Evolutionary conservation across 2,888 invertebrate genomes (phyloP).

Genomic region (Scaptomyza parva): DNA sequence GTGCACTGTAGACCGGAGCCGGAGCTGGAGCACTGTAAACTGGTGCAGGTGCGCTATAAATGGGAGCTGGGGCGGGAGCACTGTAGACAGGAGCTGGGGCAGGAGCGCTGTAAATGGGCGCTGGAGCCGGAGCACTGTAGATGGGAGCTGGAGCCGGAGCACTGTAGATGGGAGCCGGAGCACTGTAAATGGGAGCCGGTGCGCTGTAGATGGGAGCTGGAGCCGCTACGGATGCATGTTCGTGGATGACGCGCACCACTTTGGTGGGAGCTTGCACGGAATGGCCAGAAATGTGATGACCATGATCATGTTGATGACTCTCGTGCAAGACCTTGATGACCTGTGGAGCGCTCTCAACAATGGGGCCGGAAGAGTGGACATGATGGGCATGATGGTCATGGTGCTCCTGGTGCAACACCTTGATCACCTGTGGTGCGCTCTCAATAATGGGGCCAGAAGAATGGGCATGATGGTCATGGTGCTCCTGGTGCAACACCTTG

Average conservation of each 20-base stretch:
- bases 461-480: conserved; percentile 14
- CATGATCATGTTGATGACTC: conserved; percentile 32
- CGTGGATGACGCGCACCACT: conserved; percentile 79
- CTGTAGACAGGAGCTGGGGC: conserved; percentile 45
- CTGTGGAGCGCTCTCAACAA: conserved; percentile 44
- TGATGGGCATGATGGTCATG: background rate
- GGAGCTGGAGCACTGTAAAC: conserved; percentile 18
- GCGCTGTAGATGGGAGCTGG: conserved; percentile 38
- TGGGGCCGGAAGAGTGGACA: background rate
- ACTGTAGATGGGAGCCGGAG: conserved; percentile 43
- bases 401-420: conserved; percentile 55
- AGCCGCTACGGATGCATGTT: conserved; percentile 57
- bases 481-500: conserved; percentile 68
- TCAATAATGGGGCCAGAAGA: too few species aligned
- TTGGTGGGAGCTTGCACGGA: conserved; percentile 52
- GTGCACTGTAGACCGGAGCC: conserved; percentile 3
- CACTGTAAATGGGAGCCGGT: conserved; percentile 39
- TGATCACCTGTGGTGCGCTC: too few species aligned
- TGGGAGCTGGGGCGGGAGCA: conserved; percentile 41
- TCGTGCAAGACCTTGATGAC: conserved; percentile 72
- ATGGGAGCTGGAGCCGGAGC: conserved; percentile 49
- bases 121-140: conserved; percentile 39
- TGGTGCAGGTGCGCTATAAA: conserved; percentile 35
- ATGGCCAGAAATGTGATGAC: conserved; percentile 7
- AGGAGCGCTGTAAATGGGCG: conserved; percentile 30